Evolutionary conservation across 2,113 vertebrate species (phyloP), one percentile per base, ranked within the genome.

Genomic region (Ibidorhyncha struthersii): DNA sequence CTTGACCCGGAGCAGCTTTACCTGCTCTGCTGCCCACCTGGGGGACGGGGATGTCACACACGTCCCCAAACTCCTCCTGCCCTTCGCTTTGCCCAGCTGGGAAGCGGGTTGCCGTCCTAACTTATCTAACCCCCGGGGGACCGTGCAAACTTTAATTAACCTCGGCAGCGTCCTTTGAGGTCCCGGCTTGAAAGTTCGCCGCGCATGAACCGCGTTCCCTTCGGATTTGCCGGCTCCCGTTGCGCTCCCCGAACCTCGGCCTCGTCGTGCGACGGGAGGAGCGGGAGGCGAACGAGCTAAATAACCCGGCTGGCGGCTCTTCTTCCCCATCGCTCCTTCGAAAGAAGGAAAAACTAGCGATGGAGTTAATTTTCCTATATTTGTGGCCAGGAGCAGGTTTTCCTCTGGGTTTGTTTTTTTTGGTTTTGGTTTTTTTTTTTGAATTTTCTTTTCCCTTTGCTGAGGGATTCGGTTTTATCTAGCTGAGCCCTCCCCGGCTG

Each of bases 111-210:
- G 52, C 58, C 22, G 30, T 1, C 10, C 49, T 14, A 4, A 47
- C 67, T 80, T 65, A 55, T 76, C 89, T 76, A 13, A 72, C 36
- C 76, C 72, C 67, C 53, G 13, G 40, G 89, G 63, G 86, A 69
- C 73, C 69, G 89, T 21, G 89, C 89, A 91, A 83, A 77, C 93
- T 77, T 52, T 65, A 91, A 77, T 93, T 55, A 89, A 80, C 72
- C 91, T 69, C 95, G 3, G 79, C 66, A 29, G 86, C 34, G 19
- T 86, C 93, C 89, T 69, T 65, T 6, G 80, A 55, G 71, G 77
- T 36, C 83, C 83, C 2, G 0, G 66, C 61, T 69, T 41, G 74
- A 55, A 77, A 77, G 86, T 76, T 52, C 9, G 71, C 79, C 1
- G 8, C 2, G 3, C 55, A 17, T 52, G 55, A 41, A 6, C 74